Evolutionary conservation across 2,888 invertebrate genomes (phyloP).

Genomic region (Cyrtodaria siliqua): DNA sequence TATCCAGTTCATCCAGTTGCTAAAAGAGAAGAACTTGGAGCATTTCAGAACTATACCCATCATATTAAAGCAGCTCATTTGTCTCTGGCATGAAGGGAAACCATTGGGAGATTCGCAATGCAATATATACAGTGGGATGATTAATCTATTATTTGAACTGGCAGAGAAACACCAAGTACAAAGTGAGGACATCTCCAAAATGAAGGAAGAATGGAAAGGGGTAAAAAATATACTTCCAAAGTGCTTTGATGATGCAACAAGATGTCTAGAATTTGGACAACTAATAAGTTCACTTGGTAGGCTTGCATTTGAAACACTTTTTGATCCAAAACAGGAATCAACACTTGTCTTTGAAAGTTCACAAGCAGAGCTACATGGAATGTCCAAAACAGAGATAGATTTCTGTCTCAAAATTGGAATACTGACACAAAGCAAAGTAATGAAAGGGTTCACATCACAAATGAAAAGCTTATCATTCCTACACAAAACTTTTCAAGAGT

Average conservation of each 20-base stretch:
- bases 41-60: conserved; percentile 8
- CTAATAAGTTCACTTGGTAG: neutral
- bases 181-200: too few species aligned
- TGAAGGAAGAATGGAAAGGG: too few species aligned
- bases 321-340: neutral
- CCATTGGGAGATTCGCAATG: conserved; percentile 11
- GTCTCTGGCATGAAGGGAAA: conserved; percentile 16
- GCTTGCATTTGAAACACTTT: conserved; percentile 3
- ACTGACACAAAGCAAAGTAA: conserved; percentile 1
- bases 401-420: conserved; percentile 6
- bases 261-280: neutral
- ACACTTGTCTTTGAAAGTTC: conserved; percentile 2
- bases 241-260: neutral
- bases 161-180: neutral
- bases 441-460: neutral
- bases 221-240: neutral
- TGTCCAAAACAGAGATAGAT: neutral
- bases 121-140: conserved; percentile 22
- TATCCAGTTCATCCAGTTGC: too few species aligned
- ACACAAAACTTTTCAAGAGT: conserved; percentile 24
- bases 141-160: conserved; percentile 13
- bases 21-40: neutral
- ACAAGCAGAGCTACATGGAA: too few species aligned
- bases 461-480: neutral
- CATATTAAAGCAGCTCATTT: conserved; percentile 17